Conservation (phyloP, 2,113 vertebrate genomes). For the Glareola pratincola region DNA sequence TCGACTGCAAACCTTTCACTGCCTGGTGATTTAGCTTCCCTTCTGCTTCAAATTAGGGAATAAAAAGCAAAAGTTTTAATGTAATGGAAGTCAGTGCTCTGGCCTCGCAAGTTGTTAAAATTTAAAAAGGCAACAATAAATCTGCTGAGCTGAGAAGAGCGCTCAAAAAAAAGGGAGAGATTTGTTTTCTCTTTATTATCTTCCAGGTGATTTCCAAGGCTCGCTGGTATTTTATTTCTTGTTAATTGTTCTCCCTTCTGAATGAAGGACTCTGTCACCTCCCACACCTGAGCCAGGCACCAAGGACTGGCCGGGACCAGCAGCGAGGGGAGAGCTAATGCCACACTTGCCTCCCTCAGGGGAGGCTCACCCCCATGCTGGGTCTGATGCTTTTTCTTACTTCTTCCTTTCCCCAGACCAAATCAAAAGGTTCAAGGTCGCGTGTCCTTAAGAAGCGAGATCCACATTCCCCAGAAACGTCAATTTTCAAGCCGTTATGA, state of each 20-base stretch:
- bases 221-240: background rate
- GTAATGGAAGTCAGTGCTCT: background rate
- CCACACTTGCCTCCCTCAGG: background rate
- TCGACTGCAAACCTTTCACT: background rate
- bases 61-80: slow-evolving; percentile 32
- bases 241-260: slow-evolving; percentile 18
- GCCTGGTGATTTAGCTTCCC: slow-evolving; percentile 11
- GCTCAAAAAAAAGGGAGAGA: background rate
- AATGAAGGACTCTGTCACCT: background rate
- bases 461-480: rapidly evolving
- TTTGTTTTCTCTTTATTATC: slow-evolving; percentile 44
- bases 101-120: slow-evolving; percentile 24
- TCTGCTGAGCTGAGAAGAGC: slow-evolving; percentile 6
- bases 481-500: background rate
- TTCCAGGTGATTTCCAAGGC: slow-evolving; percentile 42
- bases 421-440: background rate
- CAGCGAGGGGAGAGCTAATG: background rate
- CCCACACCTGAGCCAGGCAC: background rate
- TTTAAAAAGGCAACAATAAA: slow-evolving; percentile 48
- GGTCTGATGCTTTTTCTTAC: background rate
- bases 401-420: background rate
- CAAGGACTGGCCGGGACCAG: background rate
- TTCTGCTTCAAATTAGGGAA: slow-evolving; percentile 15
- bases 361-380: background rate
- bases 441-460: background rate